Base-by-base conservation (phyloP, 2,888 invertebrate genomes). In the Volucella inanis region DNA sequence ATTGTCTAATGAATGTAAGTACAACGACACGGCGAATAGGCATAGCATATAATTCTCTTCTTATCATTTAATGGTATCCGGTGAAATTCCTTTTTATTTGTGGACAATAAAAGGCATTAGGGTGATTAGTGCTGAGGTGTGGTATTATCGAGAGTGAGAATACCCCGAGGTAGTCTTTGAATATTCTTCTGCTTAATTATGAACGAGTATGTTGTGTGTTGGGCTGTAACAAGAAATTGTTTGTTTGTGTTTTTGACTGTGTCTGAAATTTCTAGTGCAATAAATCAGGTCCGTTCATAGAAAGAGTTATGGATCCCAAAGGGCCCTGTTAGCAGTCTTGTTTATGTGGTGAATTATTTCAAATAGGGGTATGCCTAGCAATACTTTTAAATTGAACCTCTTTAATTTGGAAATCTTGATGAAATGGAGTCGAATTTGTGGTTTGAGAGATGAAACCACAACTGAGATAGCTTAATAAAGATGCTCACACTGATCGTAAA, bases 21-120 rank as follows among this genome's bases (percentile, higher is more conserved):
- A 38, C 12, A 62, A 45, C 62, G 39, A 54, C 31, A 14, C 6
- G 71, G 18, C 18, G 41, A 31, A 52, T 62, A 41, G 54, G 61
- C 76, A 78, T 52, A 68, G 61, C 76, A 78, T 52, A 68, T 78
- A 70, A 78, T 70, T 70, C 55, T 71, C 49, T 70, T 78, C 70
- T 78, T 78, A 78, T 78, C 70, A 14, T 64, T 70, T 71, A 78
- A 78, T 78, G 77, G 77, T 57, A 78, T 78, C 77, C 77, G 77
- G 77, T 70, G 64, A 31, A 78, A 64, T 64, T 78, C 70, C 64
- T 78, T 71, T 70, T 70, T 70, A 64, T 77, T 71, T 78, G 62
- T 71, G 70, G 77, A 71, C 71, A 78, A 70, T 78, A 78, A 78
- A 70, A 70, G 77, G 77, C 77, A 78, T 78, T 78, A 78, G 43